These are phyloP conservation scores for Pristionchus exspectatus DNA, from an alignment of 2,888 invertebrate genomes.

Conservation along the genomic window DNA sequence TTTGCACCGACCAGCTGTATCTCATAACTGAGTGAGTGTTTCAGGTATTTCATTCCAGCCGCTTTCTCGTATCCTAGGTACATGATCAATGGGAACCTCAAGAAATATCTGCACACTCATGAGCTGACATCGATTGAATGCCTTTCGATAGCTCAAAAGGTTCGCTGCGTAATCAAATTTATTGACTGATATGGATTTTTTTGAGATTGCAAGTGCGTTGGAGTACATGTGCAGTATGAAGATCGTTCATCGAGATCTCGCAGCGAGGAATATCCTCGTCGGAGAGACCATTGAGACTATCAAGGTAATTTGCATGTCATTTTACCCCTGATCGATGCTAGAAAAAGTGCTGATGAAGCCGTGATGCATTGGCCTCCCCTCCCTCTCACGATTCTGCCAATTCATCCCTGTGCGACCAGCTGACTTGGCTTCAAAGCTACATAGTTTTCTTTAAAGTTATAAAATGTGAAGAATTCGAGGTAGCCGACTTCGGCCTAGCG, in stretches of 20 bases:
- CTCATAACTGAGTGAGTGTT: neutral
- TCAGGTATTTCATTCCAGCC: neutral
- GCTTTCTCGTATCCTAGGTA: neutral
- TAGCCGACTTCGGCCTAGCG: neutral
- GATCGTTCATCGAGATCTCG: constrained; percentile 3
- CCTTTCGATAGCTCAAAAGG: neutral
- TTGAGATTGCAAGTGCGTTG: neutral
- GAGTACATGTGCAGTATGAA: neutral
- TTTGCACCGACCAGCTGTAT: neutral
- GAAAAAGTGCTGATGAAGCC: too few relatives aligned
- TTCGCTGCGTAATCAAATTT: neutral
- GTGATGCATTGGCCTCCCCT: too few relatives aligned
- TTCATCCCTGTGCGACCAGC: too few relatives aligned
- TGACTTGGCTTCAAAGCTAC: neutral
- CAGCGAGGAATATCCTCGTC: neutral
- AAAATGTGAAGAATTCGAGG: neutral
- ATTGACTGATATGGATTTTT: too few relatives aligned
- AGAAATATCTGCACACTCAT: neutral
- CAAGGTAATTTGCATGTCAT: neutral
- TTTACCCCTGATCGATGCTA: too few relatives aligned
- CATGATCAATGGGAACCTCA: neutral
- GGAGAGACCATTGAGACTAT: constrained; percentile 25
- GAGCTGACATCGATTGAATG: neutral
- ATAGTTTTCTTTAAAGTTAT: neutral
- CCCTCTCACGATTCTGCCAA: too few relatives aligned